These are phyloP conservation scores for Ericerus pela DNA, from an alignment of 1,140 invertebrate species.

Conservation along the genomic window DNA sequence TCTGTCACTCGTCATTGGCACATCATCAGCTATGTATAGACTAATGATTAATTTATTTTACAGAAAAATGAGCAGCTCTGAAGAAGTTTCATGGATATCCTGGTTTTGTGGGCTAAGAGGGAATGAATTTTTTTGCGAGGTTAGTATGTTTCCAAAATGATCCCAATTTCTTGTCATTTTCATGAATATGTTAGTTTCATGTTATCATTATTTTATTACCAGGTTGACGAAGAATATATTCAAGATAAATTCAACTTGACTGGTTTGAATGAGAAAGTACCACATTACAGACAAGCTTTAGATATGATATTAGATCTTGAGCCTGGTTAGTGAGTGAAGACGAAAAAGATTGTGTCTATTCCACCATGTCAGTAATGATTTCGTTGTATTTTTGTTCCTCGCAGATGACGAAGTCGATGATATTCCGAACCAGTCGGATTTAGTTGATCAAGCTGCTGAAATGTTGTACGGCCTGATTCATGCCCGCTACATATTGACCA, in stretches of 20 bases:
- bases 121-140: conserved; percentile 99
- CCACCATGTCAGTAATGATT: too few relatives aligned
- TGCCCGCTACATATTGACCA: conserved; percentile 97
- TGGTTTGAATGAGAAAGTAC: conserved; percentile 97
- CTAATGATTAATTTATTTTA: too few relatives aligned
- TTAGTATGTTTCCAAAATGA: too few relatives aligned
- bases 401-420: conserved; percentile 82
- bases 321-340: conserved; percentile 67
- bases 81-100: conserved; percentile 99
- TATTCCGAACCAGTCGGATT: conserved; percentile 94
- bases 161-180: too few relatives aligned
- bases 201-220: too few relatives aligned
- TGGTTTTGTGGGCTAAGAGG: conserved; percentile 98
- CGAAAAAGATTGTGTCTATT: not conserved
- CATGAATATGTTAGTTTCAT: too few relatives aligned
- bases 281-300: conserved; percentile 95
- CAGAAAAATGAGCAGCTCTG: conserved; percentile 97
- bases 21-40: too few relatives aligned
- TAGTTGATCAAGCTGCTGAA: conserved; percentile 98
- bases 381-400: conserved; percentile 17
- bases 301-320: conserved; percentile 99
- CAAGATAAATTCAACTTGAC: conserved; percentile 99
- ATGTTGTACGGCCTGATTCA: conserved; percentile 99
- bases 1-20: too few relatives aligned
- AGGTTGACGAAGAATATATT: conserved; percentile 99